Percentiles rank a stretch among this genome's conserved stretches.
These are phyloP conservation scores for Galagoides demidoff DNA, from an alignment of 2,797 vertebrate genomes.

Conservation along the genomic window DNA sequence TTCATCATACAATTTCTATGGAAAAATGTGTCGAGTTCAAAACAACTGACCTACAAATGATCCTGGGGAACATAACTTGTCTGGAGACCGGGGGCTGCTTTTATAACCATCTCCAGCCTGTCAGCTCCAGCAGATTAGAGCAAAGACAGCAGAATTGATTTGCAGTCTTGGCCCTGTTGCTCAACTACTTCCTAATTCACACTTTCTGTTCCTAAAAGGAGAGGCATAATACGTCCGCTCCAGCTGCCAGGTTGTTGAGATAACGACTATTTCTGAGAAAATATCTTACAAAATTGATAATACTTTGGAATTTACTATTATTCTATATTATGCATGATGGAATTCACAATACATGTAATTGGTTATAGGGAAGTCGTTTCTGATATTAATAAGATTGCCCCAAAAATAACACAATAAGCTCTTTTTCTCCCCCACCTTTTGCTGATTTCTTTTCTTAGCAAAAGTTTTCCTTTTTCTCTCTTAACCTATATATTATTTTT, in stretches of 20 bases:
- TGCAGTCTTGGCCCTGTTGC: constrained; percentile 56
- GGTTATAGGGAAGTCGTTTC: not conserved
- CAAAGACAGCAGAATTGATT: constrained; percentile 52
- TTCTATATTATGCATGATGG: not conserved
- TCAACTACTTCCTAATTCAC: constrained; percentile 61
- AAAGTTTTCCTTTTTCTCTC: constrained; percentile 28
- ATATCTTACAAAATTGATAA: constrained; percentile 51
- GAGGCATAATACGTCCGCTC: constrained; percentile 61
- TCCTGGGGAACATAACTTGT: constrained; percentile 59
- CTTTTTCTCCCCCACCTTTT: not conserved
- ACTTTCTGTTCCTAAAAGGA: constrained; percentile 71
- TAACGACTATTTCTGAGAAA: constrained; percentile 64
- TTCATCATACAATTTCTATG: constrained; percentile 10
- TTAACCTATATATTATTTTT: constrained; percentile 49
- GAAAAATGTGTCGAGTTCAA: constrained; percentile 54
- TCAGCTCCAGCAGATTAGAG: constrained; percentile 67
- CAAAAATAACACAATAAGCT: constrained; percentile 1
- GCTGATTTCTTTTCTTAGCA: constrained; percentile 33
- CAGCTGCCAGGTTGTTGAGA: constrained; percentile 63
- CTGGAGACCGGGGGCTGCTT: constrained; percentile 31
- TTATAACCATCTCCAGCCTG: constrained; percentile 57
- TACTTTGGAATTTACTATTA: constrained; percentile 43
- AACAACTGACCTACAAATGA: constrained; percentile 73
- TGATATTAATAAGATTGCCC: constrained; percentile 7
- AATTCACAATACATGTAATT: not conserved